Base-by-base conservation (phyloP, 1,140 invertebrate species). In the Stegodyphus mimosarum region DNA sequence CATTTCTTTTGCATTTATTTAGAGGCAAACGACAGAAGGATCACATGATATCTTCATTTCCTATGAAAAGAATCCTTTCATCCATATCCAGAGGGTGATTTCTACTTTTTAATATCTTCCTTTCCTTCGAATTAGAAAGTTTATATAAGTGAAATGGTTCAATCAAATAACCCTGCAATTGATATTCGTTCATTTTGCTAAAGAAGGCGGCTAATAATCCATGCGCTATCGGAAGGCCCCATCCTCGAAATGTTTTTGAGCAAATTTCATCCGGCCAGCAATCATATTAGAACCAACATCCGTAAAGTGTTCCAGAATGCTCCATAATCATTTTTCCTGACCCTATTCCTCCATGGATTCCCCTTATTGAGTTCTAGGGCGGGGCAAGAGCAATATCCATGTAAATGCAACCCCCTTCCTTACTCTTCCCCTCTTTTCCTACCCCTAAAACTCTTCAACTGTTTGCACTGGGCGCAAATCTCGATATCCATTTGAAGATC, bases 401-500 rank as follows among this genome's bases (percentile, higher is more conserved):
- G 79, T 83, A 83, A 83, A 83, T 83, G 70, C 71, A 18, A 33
- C 48, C 79, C 55, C 55, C 73, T 52, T 74, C 7, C 7, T 73
- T 33, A 5, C 55, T 66, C 33, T 33, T 33, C 33, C 33, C 33
- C 33, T 33, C 33, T 33, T 33, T 33, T 33, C 33, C 33, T 33
- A 33, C 55, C 70, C 71, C 48, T 17, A 73, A 83, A 74, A 73
- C 70, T 64, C 79, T 74, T 74, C 70, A 53, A 73, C 71, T 83
- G 70, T 74, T 83, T 83, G 79, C 52, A 48, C 48, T 49, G 70
- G 48, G 79, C n/a, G 52, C 79, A 83, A 83, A 83, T 83, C 79
- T 83, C 71, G 70, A 74, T 74, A 83, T 83, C 70, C 79, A 74
- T 73, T 83, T 83, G 79, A 55, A 74, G 55, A 81, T 72, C 78